Evolutionary conservation across 1,140 invertebrate genomes (phyloP).

Genomic region (Euura lappo): DNA sequence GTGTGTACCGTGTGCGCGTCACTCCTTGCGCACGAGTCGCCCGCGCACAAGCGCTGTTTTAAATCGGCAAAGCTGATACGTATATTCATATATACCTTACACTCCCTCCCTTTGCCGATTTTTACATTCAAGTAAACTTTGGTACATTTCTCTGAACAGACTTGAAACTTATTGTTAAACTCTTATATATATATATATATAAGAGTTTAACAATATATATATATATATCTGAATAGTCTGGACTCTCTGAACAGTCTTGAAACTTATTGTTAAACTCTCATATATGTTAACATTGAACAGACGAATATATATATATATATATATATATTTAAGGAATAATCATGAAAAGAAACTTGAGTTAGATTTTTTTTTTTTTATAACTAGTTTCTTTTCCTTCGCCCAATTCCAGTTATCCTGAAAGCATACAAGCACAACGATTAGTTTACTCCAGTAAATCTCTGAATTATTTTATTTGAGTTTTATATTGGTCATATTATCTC

Average conservation of each 20-base stretch:
- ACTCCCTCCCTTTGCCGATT: not conserved
- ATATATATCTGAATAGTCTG: too few relatives aligned
- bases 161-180: too few relatives aligned
- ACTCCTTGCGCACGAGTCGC: too few relatives aligned
- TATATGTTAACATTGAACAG: not conserved
- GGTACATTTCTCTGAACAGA: not conserved
- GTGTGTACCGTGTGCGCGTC: too few relatives aligned
- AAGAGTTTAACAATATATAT: too few relatives aligned
- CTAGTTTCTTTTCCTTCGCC: not conserved
- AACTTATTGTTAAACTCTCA: not conserved
- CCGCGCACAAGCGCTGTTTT: too few relatives aligned
- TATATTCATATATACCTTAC: not conserved
- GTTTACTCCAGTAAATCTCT: not conserved
- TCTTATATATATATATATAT: too few relatives aligned
- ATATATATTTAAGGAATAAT: not conserved
- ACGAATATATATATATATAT: not conserved
- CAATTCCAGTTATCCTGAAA: not conserved
- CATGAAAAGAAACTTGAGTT: not conserved
- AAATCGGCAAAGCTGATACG: too few relatives aligned
- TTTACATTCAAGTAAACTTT: not conserved
- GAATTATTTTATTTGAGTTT: not conserved
- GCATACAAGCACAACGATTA: not conserved
- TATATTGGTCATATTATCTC: conserved; percentile 29
- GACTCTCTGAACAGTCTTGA: not conserved
- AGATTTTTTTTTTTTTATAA: not conserved